phyloP scores from a whole-genome alignment of 2,797 vertebrate species.

The Tolypeutes matacus region DNA sequence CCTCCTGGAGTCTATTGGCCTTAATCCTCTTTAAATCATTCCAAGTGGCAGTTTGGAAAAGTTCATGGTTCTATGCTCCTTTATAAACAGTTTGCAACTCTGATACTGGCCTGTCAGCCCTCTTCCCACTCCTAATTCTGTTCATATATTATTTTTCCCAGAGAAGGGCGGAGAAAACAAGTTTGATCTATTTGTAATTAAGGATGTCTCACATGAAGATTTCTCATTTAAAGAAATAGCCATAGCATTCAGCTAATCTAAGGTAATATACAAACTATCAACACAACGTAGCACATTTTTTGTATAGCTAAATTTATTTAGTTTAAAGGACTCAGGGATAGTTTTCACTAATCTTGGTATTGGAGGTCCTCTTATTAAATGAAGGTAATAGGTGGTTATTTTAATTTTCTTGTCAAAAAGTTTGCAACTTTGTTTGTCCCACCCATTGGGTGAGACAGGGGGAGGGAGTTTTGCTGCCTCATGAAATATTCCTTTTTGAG shows the following conservation, averaged over 20 bases:
- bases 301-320: neutral
- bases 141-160: neutral
- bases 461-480: neutral
- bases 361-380: constrained; percentile 6
- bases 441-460: neutral
- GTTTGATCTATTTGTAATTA: constrained; percentile 26
- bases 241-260: neutral
- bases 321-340: neutral
- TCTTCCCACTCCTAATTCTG: constrained; percentile 41
- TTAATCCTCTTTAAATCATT: neutral
- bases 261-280: neutral
- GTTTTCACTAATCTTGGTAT: constrained; percentile 31
- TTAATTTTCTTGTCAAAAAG: constrained; percentile 17
- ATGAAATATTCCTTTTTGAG: neutral
- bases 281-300: neutral
- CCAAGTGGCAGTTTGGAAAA: neutral
- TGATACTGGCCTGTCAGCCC: neutral
- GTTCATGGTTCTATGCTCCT: neutral
- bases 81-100: constrained; percentile 48
- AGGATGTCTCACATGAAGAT: neutral
- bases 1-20: neutral
- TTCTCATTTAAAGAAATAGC: constrained; percentile 1
- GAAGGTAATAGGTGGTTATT: neutral
- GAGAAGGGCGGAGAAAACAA: neutral
- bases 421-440: constrained; percentile 21